A percentile compares a stretch with the other conserved stretches of the same genome.
Conservation (phyloP, 2,888 invertebrate genomes). For the Uropetala carovei region DNA sequence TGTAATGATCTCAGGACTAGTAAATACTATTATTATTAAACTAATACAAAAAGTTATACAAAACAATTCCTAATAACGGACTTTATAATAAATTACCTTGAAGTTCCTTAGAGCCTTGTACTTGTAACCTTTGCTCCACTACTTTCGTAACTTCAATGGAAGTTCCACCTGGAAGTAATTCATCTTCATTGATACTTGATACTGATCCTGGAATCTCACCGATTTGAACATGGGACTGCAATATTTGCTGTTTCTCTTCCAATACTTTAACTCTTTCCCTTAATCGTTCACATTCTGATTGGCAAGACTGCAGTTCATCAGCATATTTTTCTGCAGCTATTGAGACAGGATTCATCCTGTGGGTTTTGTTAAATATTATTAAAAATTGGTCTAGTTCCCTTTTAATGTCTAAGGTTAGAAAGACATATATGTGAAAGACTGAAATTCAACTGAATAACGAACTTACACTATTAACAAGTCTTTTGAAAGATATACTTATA, state of each 20-base stretch:
- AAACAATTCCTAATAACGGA: too few species aligned
- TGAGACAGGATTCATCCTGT: conserved; percentile 85
- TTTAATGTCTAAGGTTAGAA: too few species aligned
- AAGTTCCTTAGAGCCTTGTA: conserved; percentile 70
- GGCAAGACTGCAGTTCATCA: conserved; percentile 82
- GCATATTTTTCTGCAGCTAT: conserved; percentile 82
- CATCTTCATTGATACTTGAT: neutral
- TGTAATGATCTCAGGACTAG: too few species aligned
- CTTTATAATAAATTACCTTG: conserved; percentile 68
- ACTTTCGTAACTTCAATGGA: conserved; percentile 71
- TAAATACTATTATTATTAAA: too few species aligned
- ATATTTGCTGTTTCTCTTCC: conserved; percentile 69
- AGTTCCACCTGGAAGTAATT: neutral
- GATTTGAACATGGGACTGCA: neutral
- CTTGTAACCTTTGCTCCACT: conserved; percentile 71
- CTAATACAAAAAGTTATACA: too few species aligned
- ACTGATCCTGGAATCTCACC: neutral
- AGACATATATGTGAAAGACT: too few species aligned
- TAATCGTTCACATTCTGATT: conserved; percentile 80
- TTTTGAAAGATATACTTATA: too few species aligned
- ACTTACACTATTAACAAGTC: too few species aligned
- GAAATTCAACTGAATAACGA: too few species aligned
- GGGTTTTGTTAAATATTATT: conserved; percentile 67
- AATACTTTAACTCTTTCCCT: conserved; percentile 72
- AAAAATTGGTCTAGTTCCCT: too few species aligned